Evolutionary conservation across 2,797 vertebrate genomes (phyloP), one percentile per base, ranked within the genome.

Genomic region (Dicrostonyx torquatus): DNA sequence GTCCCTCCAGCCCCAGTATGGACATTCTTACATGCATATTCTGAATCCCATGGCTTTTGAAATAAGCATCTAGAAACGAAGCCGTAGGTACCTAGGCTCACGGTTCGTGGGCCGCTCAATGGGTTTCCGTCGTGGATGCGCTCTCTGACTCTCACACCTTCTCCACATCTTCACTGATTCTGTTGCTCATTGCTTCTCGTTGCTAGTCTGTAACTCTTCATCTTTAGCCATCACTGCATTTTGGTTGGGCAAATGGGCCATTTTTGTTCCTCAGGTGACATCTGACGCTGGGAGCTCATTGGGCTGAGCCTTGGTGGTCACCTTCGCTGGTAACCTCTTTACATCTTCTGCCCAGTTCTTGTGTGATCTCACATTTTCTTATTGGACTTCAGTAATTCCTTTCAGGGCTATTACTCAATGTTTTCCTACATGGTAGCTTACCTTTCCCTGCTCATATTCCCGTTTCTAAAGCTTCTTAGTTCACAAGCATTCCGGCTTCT

Each of bases 401-500:
- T 70, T 60, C 45, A 76, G 34, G 55, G 53, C 83, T 13, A 17
- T 62, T 76, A 2, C n/a, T 37, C 70, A 26, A 12, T 87, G 14
- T 64, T 43, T 78, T 55, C 45, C 48, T 20, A 48, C 14, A 26
- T 64, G n/a, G 20, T 12, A 91, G 40, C 50, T 93, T 50, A 68
- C 37, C 60, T 91, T 72, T 40, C 31, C 72, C n/a, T 60, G 43
- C 48, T 43, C 10, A 45, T 73, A 53, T 85, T 34, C 29, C 73
- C 72, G 64, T 11, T 34, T 83, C 72, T 17, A 72, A 70, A 96
- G 58, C 80, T 18, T 76, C 60, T 93, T 82, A 84, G 55, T 50
- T 82, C 90, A 55, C 70, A 88, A 95, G 20, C 34, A 82, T 15
- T 45, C 6, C 29, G 40, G 70, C 24, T 31, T 95, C 94, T 77